phyloP scores from a whole-genome alignment of 1,140 invertebrate genomes.

The Eriosoma lanigerum region DNA sequence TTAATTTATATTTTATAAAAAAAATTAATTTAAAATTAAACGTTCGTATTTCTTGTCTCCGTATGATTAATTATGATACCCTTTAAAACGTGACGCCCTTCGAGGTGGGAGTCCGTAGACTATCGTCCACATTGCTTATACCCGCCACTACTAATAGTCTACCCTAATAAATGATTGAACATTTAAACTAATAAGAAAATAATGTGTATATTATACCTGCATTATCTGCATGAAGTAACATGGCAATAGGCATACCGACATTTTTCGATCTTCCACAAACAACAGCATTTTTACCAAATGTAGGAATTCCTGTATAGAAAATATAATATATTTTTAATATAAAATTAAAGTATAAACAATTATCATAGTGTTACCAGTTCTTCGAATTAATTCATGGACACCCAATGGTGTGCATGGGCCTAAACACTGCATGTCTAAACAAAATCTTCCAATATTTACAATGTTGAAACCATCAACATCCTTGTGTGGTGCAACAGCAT shows the following conservation, averaged over 20 bases:
- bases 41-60: no score
- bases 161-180: no score
- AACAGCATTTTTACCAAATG: slow-evolving; percentile 82
- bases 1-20: no score
- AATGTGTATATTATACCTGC: slow-evolving; percentile 18
- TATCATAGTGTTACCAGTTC: slow-evolving; percentile 54
- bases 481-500: slow-evolving; percentile 76
- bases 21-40: no score
- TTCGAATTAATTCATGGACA: slow-evolving; percentile 75
- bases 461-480: slow-evolving; percentile 91
- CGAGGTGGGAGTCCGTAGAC: no score
- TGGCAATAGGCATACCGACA: slow-evolving; percentile 82
- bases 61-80: no score
- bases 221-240: slow-evolving; percentile 77
- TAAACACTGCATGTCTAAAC: slow-evolving; percentile 73
- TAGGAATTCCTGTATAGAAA: slow-evolving; percentile 68
- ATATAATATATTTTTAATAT: slow-evolving; percentile 32
- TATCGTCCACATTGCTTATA: no score
- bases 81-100: no score
- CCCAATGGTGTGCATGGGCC: slow-evolving; percentile 84
- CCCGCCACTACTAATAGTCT: no score
- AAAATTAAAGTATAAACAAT: background rate
- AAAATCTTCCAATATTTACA: slow-evolving; percentile 75
- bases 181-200: no score
- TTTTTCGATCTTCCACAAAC: slow-evolving; percentile 87